Percentiles rank a stretch among this genome's conserved stretches.
Conservation (phyloP, 2,888 invertebrate species). For the Hypomecis punctinalis region DNA sequence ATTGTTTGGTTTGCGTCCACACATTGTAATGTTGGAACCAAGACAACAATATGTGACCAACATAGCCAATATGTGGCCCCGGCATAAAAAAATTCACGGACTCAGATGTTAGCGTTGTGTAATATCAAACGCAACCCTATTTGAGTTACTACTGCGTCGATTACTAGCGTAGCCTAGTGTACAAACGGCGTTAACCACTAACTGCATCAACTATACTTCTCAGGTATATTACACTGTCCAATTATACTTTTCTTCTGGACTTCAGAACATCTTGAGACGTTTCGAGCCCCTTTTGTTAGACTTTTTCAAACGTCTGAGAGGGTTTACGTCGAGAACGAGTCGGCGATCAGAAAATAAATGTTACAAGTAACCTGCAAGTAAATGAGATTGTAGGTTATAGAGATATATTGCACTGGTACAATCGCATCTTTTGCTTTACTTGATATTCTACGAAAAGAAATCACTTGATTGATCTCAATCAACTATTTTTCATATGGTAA, state of each 20-base stretch:
- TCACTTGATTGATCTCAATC: too few relatives aligned
- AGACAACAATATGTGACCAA: too few relatives aligned
- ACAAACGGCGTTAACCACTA: not conserved
- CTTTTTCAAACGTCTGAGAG: slow-evolving; percentile 19
- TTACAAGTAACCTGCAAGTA: slow-evolving; percentile 4
- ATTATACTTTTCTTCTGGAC: slow-evolving; percentile 17
- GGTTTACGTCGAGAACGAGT: slow-evolving; percentile 4
- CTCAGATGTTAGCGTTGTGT: too few relatives aligned
- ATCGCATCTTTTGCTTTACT: too few relatives aligned
- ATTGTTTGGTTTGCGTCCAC: too few relatives aligned
- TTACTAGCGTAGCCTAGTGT: not conserved
- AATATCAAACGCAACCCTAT: too few relatives aligned
- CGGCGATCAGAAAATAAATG: not conserved
- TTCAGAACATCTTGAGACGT: slow-evolving; percentile 15
- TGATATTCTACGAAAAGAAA: too few relatives aligned
- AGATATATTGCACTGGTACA: not conserved
- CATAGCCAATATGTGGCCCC: too few relatives aligned
- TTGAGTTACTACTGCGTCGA: not conserved
- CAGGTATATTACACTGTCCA: slow-evolving; percentile 11
- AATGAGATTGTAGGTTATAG: not conserved
- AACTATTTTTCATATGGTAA: too few relatives aligned
- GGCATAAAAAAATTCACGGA: too few relatives aligned
- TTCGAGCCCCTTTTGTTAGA: slow-evolving; percentile 11
- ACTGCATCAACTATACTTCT: slow-evolving; percentile 6
- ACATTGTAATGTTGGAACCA: too few relatives aligned